Conservation (phyloP, 2,797 vertebrate genomes). For the Sebastiscus tertius region DNA sequence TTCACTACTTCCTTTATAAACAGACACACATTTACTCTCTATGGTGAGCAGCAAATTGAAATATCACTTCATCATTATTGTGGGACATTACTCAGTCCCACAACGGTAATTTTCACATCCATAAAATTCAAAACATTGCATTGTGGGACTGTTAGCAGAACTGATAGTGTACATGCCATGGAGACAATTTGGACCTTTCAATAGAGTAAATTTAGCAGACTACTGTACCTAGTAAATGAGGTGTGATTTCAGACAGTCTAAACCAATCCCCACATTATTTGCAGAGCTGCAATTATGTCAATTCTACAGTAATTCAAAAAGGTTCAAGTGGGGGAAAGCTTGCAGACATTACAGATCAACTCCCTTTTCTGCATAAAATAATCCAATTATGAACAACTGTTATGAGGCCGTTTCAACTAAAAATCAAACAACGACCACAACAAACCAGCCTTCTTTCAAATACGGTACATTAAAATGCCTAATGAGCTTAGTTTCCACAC, state of each 20-base stretch:
- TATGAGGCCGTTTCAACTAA: neutral
- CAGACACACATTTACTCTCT: neutral
- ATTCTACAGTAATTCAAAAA: neutral
- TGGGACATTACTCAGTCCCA: neutral
- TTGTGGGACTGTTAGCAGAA: neutral
- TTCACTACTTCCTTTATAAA: neutral
- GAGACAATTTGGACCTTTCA: neutral
- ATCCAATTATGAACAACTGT: neutral
- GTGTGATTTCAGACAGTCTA: neutral
- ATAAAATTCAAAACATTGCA: neutral
- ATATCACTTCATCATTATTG: neutral
- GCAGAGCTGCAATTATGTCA: neutral
- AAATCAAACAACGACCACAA: neutral
- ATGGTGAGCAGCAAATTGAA: neutral
- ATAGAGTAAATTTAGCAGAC: neutral
- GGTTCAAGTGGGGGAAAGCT: neutral
- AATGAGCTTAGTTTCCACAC: neutral
- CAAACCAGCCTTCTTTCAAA: neutral
- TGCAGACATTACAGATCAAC: neutral
- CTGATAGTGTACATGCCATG: neutral
- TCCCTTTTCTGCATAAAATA: neutral
- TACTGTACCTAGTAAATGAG: neutral
- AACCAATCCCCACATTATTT: neutral
- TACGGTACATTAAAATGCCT: neutral
- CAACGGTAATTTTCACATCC: neutral